These are phyloP conservation scores for Cephus rjabovi DNA, from an alignment of 2,888 invertebrate species.

Conservation along the genomic window DNA sequence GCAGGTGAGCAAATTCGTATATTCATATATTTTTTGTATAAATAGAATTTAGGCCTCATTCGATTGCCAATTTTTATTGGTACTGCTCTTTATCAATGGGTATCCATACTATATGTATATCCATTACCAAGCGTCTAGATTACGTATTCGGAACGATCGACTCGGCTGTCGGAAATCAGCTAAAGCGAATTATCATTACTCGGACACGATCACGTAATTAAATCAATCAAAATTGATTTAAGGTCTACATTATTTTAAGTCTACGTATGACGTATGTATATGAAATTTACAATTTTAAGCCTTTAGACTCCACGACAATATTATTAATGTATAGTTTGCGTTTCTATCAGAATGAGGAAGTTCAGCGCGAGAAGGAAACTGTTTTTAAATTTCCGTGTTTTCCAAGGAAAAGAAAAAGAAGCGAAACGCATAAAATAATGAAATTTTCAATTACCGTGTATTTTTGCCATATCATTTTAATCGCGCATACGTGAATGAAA, in stretches of 20 bases:
- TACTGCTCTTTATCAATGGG: not conserved
- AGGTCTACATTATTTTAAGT: slow-evolving; percentile 41
- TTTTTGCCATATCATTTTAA: not conserved
- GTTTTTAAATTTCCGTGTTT: not conserved
- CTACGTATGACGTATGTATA: slow-evolving; percentile 41
- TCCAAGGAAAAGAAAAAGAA: not conserved
- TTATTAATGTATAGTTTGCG: slow-evolving; percentile 1
- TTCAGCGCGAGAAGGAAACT: not conserved
- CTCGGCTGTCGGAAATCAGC: slow-evolving; percentile 1
- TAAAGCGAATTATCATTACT: not conserved
- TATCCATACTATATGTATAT: not conserved
- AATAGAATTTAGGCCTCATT: not conserved
- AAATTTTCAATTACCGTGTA: not conserved
- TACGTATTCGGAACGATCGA: not conserved
- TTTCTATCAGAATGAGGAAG: not conserved
- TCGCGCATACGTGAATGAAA: not conserved
- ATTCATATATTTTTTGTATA: not conserved
- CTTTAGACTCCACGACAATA: not conserved
- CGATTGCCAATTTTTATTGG: not conserved
- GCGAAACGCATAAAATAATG: not conserved
- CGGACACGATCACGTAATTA: slow-evolving; percentile 30
- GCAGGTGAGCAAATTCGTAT: not conserved
- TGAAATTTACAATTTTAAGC: slow-evolving; percentile 16
- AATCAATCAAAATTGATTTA: slow-evolving; percentile 61
- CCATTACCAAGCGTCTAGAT: not conserved